Evolutionary conservation across 2,888 invertebrate species (phyloP).

Genomic region (Drosophila lacicola): DNA sequence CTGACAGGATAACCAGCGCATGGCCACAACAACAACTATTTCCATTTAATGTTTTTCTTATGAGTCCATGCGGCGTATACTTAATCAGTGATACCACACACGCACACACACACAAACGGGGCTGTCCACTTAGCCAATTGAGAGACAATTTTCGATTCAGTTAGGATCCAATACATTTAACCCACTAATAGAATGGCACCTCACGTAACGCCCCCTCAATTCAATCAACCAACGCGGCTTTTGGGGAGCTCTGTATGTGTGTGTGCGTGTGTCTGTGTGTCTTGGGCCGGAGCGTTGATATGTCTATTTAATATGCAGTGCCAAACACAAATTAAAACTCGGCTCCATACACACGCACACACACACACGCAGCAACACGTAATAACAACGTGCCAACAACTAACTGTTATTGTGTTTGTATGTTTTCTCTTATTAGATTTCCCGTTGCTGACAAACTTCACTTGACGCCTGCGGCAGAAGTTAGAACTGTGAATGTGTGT

Average conservation of each 20-base stretch:
- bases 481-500: neutral
- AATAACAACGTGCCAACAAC: conserved; percentile 43
- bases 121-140: conserved; percentile 33
- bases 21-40: conserved; percentile 34
- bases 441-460: conserved; percentile 60
- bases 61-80: conserved; percentile 32
- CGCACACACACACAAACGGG: neutral
- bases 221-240: conserved; percentile 42
- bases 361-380: conserved; percentile 11
- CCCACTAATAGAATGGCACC: conserved; percentile 30
- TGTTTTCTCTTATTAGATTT: conserved; percentile 71
- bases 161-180: conserved; percentile 24
- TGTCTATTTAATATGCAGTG: conserved; percentile 71
- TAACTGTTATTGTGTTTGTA: conserved; percentile 54
- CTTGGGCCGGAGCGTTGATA: conserved; percentile 24
- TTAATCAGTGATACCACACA: conserved; percentile 42
- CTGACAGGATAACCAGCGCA: conserved; percentile 20
- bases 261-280: conserved; percentile 1
- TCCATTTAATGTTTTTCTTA: conserved; percentile 49
- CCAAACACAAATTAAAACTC: conserved; percentile 72
- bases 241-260: neutral
- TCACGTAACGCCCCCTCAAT: conserved; percentile 47
- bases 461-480: conserved; percentile 39
- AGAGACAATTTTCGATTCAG: conserved; percentile 31
- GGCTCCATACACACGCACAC: conserved; percentile 24